Percentiles rank a stretch among this genome's conserved stretches.
phyloP scores from a whole-genome alignment of 2,888 invertebrate genomes.

The Eristalis arbustorum region DNA sequence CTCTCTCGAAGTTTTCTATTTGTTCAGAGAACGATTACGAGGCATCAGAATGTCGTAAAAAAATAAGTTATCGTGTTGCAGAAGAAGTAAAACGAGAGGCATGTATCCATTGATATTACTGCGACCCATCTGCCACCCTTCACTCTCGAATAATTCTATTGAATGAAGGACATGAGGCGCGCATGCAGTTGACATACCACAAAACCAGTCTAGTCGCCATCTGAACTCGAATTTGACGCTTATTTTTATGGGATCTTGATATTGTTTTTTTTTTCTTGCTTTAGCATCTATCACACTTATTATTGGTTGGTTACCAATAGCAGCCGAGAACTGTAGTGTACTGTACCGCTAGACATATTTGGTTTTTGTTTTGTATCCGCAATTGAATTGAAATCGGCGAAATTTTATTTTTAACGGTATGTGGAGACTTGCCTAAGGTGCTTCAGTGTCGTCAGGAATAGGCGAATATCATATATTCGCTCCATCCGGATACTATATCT shows the following conservation, averaged over 20 bases:
- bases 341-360: slow-evolving; percentile 32
- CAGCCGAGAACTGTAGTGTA: slow-evolving; percentile 43
- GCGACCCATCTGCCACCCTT: slow-evolving; percentile 69
- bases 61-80: slow-evolving; percentile 30
- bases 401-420: slow-evolving; percentile 26
- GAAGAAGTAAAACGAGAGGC: slow-evolving; percentile 53
- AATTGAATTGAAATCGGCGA: slow-evolving; percentile 47
- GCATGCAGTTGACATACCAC: slow-evolving; percentile 70
- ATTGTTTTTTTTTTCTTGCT: slow-evolving; percentile 43
- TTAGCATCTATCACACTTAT: slow-evolving; percentile 28
- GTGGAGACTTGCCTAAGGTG: slow-evolving; percentile 16
- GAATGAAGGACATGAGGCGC: slow-evolving; percentile 70
- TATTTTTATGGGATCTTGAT: slow-evolving; percentile 68
- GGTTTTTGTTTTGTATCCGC: slow-evolving; percentile 47
- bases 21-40: slow-evolving; percentile 65
- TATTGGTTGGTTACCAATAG: slow-evolving; percentile 61
- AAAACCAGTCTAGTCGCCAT: slow-evolving; percentile 71
- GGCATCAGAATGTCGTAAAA: slow-evolving; percentile 48
- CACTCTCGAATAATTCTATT: slow-evolving; percentile 62
- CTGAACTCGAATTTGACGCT: slow-evolving; percentile 70
- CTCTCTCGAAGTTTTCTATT: slow-evolving; percentile 66
- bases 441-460: slow-evolving; percentile 10
- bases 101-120: slow-evolving; percentile 65
- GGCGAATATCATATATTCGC: slow-evolving; percentile 54
- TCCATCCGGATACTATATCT: slow-evolving; percentile 44